Evolutionary conservation across 2,113 vertebrate genomes (phyloP).

Genomic region (Collichthys lucidus): DNA sequence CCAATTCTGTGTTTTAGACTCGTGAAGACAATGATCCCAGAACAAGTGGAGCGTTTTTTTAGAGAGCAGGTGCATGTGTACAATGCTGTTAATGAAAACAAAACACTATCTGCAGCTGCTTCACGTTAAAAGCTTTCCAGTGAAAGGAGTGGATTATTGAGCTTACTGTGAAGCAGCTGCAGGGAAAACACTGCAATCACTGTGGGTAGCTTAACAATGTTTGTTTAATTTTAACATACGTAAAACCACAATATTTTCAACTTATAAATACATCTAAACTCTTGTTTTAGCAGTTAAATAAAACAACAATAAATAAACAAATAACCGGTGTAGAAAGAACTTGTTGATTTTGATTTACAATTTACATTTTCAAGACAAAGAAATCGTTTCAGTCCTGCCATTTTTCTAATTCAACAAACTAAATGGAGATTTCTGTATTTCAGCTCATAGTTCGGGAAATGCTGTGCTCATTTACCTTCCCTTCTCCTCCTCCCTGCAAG

Average conservation of each 20-base stretch:
- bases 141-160: conserved; percentile 5
- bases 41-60: conserved; percentile 6
- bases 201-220: not conserved
- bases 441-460: conserved; percentile 12
- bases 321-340: no score
- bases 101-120: conserved; percentile 26
- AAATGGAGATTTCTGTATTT: not conserved
- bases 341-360: no score
- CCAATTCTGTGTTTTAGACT: not conserved
- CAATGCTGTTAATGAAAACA: conserved; percentile 19
- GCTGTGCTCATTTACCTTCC: conserved; percentile 10
- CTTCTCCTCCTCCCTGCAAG: conserved; percentile 1
- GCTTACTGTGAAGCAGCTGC: not conserved
- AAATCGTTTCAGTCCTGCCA: conserved; percentile 1
- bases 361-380: not conserved
- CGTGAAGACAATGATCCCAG: not conserved
- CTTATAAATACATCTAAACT: not conserved
- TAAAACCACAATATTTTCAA: not conserved
- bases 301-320: not conserved
- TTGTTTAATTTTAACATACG: not conserved
- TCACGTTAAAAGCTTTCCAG: conserved; percentile 29
- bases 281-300: not conserved
- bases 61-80: conserved; percentile 3
- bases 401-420: not conserved
- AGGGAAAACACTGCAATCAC: not conserved